Conservation (phyloP, 2,888 invertebrate species). For the Crossocerus cetratus region DNA sequence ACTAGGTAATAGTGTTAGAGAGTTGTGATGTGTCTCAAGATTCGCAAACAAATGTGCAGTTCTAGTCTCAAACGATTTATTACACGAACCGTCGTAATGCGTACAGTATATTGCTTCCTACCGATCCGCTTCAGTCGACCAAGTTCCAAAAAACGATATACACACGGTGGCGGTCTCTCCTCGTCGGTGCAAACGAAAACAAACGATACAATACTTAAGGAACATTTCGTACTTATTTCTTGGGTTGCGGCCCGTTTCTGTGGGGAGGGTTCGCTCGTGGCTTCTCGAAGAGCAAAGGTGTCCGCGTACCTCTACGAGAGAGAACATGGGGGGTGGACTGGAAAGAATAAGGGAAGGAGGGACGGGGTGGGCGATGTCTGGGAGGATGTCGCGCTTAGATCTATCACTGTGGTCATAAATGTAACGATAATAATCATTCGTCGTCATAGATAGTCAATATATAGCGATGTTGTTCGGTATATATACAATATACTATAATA, state of each 20-base stretch:
- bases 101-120: constrained; percentile 41
- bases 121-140: constrained; percentile 43
- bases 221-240: constrained; percentile 56
- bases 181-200: constrained; percentile 36
- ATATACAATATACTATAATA: constrained; percentile 70
- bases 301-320: neutral
- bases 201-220: constrained; percentile 53
- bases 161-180: constrained; percentile 24
- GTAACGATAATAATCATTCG: constrained; percentile 49
- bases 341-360: constrained; percentile 67
- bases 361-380: constrained; percentile 64
- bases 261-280: constrained; percentile 24
- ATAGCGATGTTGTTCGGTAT: constrained; percentile 70
- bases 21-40: constrained; percentile 11
- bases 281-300: constrained; percentile 14
- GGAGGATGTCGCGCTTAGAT: constrained; percentile 54
- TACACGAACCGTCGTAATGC: constrained; percentile 49
- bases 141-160: constrained; percentile 37
- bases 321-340: constrained; percentile 16
- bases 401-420: constrained; percentile 51
- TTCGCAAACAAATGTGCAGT: constrained; percentile 25
- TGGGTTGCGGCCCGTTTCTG: constrained; percentile 10
- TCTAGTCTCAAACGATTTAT: constrained; percentile 51
- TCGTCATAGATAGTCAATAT: constrained; percentile 68
- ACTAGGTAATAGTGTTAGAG: neutral